These are phyloP conservation scores for Torymus aiolomorphi DNA, from an alignment of 2,888 invertebrate species.

Conservation along the genomic window DNA sequence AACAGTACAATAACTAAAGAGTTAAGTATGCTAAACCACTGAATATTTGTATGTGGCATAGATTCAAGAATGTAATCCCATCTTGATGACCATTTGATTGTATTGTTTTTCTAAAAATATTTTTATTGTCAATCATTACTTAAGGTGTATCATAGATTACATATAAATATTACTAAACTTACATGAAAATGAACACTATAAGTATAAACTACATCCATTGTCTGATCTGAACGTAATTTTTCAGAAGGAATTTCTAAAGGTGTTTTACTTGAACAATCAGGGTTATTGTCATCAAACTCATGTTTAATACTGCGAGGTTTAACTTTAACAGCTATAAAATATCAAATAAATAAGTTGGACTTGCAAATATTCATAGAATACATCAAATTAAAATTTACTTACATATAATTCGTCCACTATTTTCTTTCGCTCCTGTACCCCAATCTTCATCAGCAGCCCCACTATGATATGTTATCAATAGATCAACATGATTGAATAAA, in stretches of 20 bases:
- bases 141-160: no score
- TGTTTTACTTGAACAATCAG: slow-evolving; percentile 73
- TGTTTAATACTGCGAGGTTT: slow-evolving; percentile 78
- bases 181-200: slow-evolving; percentile 90
- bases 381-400: slow-evolving; percentile 58
- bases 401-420: slow-evolving; percentile 90
- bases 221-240: slow-evolving; percentile 75
- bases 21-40: slow-evolving; percentile 99
- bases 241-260: slow-evolving; percentile 85
- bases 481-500: slow-evolving; percentile 97
- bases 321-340: slow-evolving; percentile 77
- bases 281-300: slow-evolving; percentile 61
- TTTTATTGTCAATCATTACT: not conserved
- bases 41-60: slow-evolving; percentile 98
- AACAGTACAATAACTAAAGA: slow-evolving; percentile 97
- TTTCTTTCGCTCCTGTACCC: slow-evolving; percentile 86
- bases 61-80: slow-evolving; percentile 99
- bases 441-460: slow-evolving; percentile 89
- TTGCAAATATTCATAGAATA: no score
- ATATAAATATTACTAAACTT: slow-evolving; percentile 61
- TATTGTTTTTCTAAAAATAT: slow-evolving; percentile 80
- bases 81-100: slow-evolving; percentile 97
- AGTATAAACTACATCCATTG: slow-evolving; percentile 86
- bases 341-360: not conserved
- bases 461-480: slow-evolving; percentile 95